phyloP scores from a whole-genome alignment of 2,797 vertebrate genomes.

The Erethizon dorsatum region DNA sequence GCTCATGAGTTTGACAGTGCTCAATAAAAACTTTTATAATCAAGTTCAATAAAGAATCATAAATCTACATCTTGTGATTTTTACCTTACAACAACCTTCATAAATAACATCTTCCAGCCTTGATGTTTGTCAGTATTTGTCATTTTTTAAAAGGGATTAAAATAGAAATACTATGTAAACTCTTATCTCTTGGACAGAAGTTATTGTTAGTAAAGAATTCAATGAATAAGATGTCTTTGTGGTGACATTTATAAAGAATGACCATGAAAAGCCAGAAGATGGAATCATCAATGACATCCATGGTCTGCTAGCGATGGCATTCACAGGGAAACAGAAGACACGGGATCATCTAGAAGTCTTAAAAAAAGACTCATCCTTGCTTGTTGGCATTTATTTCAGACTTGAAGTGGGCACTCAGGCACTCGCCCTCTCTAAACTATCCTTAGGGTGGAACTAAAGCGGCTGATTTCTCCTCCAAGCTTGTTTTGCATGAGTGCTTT shows the following conservation, averaged over 20 bases:
- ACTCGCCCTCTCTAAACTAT: neutral
- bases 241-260: slow-evolving; percentile 81
- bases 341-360: neutral
- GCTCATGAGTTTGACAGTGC: slow-evolving; percentile 83
- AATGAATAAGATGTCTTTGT: slow-evolving; percentile 84
- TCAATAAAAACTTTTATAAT: slow-evolving; percentile 88
- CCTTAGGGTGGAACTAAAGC: neutral
- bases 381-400: neutral
- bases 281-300: slow-evolving; percentile 77
- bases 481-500: neutral
- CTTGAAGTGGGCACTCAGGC: neutral
- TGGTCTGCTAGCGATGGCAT: slow-evolving; percentile 72
- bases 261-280: slow-evolving; percentile 83
- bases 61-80: slow-evolving; percentile 83
- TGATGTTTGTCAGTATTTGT: slow-evolving; percentile 86
- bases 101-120: slow-evolving; percentile 82
- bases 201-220: slow-evolving; percentile 88
- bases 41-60: slow-evolving; percentile 84
- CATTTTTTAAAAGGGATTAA: slow-evolving; percentile 84
- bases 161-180: slow-evolving; percentile 86
- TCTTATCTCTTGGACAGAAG: slow-evolving; percentile 86
- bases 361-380: neutral
- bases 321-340: slow-evolving; percentile 75
- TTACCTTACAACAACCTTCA: slow-evolving; percentile 77
- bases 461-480: neutral